Conservation (phyloP, 2,113 vertebrate species). For the Anarhynchus alexandrinus region DNA sequence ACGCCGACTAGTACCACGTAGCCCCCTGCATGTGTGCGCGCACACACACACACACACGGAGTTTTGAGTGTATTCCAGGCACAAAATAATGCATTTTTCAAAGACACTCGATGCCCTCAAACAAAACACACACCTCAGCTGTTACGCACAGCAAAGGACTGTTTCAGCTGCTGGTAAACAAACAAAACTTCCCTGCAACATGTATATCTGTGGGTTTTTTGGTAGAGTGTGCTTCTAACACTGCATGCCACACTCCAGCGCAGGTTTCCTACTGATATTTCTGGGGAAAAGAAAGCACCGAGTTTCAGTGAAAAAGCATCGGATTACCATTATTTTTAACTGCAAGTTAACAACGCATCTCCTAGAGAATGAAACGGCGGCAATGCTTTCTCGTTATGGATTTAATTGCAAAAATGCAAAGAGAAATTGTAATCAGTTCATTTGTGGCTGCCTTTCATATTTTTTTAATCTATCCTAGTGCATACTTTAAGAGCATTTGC, state of each 20-base stretch:
- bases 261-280: background rate
- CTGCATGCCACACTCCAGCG: background rate
- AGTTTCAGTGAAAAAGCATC: background rate
- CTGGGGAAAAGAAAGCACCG: background rate
- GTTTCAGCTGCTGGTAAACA: background rate
- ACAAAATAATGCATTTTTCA: background rate
- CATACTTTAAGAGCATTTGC: background rate
- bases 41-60: background rate
- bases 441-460: background rate
- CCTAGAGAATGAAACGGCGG: background rate
- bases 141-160: background rate
- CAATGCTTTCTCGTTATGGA: background rate
- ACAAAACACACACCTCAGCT: background rate
- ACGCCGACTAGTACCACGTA: background rate
- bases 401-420: background rate
- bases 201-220: background rate
- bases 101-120: background rate
- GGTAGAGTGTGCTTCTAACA: background rate
- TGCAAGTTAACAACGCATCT: background rate
- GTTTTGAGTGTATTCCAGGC: background rate
- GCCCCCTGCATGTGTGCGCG: background rate
- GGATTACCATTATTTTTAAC: background rate
- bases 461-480: background rate
- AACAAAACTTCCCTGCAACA: background rate
- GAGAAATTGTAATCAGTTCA: background rate